Evolutionary conservation across 1,140 invertebrate genomes (phyloP), one percentile per base, ranked within the genome.

Genomic region (Heliconius nattereri): DNA sequence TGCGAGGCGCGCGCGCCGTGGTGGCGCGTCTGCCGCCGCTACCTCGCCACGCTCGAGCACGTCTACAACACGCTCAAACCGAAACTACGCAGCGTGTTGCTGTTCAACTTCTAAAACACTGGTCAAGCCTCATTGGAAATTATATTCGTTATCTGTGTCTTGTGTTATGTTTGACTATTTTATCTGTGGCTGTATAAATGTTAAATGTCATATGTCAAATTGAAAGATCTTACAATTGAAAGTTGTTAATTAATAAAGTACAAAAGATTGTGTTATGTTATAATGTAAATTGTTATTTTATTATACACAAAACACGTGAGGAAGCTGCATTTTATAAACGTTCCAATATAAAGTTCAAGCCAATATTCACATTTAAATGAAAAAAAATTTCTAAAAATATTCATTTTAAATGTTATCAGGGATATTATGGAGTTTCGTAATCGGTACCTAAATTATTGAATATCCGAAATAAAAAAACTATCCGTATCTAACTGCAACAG

Each of bases 1-100:
- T 90, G 87, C 76, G 82, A 83, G 78, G 60, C 83, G 82, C 81
- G 52, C 83, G 79, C 82, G 84, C 81, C 75, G 78, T 87, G 80
- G 88, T 87, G 73, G 86, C 85, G 23, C 81, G 79, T 85, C 29
- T 66, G 78, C 35, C 87, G 89, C 78, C 91, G 88, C 60, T 87
- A 86, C 60, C 71, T 91, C 52, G 82, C 81, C 71, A 79, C 79
- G 19, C 66, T 90, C 72, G 89, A 92, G 49, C 82, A 88, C 81
- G 89, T 91, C 85, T 94, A 92, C 84, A 80, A 81, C 87, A 87
- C 54, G 85, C 84, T 93, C 3, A 83, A 86, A 35, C 92, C 92
- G 19, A 86, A 82, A 57, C 82, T 94, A 16, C 80, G 85, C 70
- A 90, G 88, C 82, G 89, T 92, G 20, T 76, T 92, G 75, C 83